phyloP scores from a whole-genome alignment of 2,797 vertebrate species.

The Sebastes vulpes region DNA sequence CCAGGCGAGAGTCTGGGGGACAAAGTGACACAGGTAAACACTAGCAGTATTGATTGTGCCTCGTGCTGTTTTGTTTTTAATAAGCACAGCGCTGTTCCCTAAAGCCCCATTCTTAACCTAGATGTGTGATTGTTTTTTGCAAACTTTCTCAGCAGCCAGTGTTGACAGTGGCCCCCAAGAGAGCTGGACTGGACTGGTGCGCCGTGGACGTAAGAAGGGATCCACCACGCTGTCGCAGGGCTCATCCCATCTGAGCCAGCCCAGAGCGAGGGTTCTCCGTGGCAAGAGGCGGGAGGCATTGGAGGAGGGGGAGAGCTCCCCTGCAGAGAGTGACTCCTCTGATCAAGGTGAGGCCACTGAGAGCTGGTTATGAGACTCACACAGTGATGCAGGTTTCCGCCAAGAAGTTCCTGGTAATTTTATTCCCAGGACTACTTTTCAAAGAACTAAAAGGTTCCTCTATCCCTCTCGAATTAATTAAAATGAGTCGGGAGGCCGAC shows the following conservation, averaged over 20 bases:
- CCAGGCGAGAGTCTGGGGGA: constrained; percentile 79
- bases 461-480: too few relatives aligned
- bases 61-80: not conserved
- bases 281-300: constrained; percentile 64
- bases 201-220: constrained; percentile 68
- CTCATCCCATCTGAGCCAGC: constrained; percentile 63
- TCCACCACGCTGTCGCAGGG: constrained; percentile 41
- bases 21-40: constrained; percentile 85
- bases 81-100: not conserved
- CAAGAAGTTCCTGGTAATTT: too few relatives aligned
- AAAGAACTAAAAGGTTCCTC: too few relatives aligned
- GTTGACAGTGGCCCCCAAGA: constrained; percentile 82
- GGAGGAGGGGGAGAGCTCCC: constrained; percentile 78
- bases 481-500: too few relatives aligned
- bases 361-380: not conserved
- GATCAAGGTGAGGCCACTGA: constrained; percentile 77
- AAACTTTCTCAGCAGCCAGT: constrained; percentile 77
- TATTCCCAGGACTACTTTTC: too few relatives aligned
- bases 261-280: constrained; percentile 56
- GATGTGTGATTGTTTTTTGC: constrained; percentile 30
- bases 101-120: not conserved
- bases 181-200: constrained; percentile 71
- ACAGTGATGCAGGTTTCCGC: not conserved
- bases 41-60: not conserved
- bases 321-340: constrained; percentile 82